Base-by-base conservation (phyloP, 1,140 invertebrate genomes). In the Drosophila nikananu region DNA sequence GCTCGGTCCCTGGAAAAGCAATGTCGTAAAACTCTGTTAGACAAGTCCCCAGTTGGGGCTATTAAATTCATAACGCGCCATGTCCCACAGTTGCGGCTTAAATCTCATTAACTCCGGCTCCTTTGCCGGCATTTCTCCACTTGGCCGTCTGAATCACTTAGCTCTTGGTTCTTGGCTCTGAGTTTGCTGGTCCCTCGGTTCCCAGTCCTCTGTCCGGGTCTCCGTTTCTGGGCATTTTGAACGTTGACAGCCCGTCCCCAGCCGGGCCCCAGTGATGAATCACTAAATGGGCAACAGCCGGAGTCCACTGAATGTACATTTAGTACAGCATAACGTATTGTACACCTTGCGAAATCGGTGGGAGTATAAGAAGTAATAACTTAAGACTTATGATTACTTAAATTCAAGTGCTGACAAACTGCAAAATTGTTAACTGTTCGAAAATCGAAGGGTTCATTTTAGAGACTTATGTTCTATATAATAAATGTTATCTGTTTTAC, bases 41-140 rank as follows among this genome's bases (percentile, higher is more conserved):
- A 79, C 51, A 60, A 75, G 49, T 76, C 61, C 48, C 63, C 61
- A 60, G 66, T 66, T 52, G 54, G 42, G 77, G 78, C 79, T 64
- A 77, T 81, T 81, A 72, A 82, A 77, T 62, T 72, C 77, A 80
- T 77, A 80, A 87, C 65, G 84, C 70, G 59, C 65, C 66, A 87
- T 82, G 83, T 83, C 70, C 80, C 72, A 61, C 60, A 60, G 73
- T 71, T 21, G 58, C 49, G 63, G 66, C 72, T 70, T 89, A 81
- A 81, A 86, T 81, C 86, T 89, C 86, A 89, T 89, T 90, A 89
- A 90, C 78, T 66, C 57, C 57, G 62, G 54, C 58, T 78, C 61
- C 48, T 64, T 72, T 46, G 37, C 54, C 52, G n/a, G 39, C 73
- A 64, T 67, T 77, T 68, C 46, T 60, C 41, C 32, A 35, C 30